Base-by-base conservation (phyloP, 2,797 vertebrate genomes). In the Catostomus latipinnis region DNA sequence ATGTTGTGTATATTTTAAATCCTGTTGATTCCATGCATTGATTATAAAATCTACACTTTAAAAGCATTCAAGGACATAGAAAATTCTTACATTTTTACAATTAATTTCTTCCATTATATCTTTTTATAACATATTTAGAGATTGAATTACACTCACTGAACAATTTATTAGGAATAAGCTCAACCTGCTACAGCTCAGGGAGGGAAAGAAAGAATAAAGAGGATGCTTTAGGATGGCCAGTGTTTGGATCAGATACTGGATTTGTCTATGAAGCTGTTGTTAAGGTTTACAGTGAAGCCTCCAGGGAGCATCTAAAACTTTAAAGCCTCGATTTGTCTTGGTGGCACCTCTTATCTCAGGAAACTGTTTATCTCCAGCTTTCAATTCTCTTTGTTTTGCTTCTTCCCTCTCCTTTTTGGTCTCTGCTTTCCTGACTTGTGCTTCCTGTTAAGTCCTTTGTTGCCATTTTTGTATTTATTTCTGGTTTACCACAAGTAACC, bases 241-340 rank as follows among this genome's bases (percentile, higher is more conserved):
- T 75, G 88, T 92, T 91, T 89, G 90, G 91, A 93, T 93, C 91
- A 92, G 91, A 90, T 86, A 88, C 90, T 91, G 91, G 91, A 89
- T 91, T 90, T 92, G 84, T 88, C 88, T 91, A 88, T 93, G 94
- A 94, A 94, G 93, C 94, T 90, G 92, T 93, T 92, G 92, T 93
- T 76, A 93, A 94, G 95, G 94, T 91, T 96, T 95, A 94, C 91
- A 87, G 90, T 91, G 87, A 75, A 88, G 84, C 92, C 91, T 91
- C 92, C 90, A 87, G 91, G 94, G 94, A 96, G 92, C 89, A 88
- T 91, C 93, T 93, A 89, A 89, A 91, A 92, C 95, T 96, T 96
- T 96, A 95, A 97, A 96, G 95, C 95, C 92, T 91, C 94, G 95
- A 93, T 92, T 95, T 96, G 92, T 96, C 94, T 95, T 92, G 95